phyloP scores from a whole-genome alignment of 2,888 invertebrate species.

The Acanthosepion lycidas region DNA sequence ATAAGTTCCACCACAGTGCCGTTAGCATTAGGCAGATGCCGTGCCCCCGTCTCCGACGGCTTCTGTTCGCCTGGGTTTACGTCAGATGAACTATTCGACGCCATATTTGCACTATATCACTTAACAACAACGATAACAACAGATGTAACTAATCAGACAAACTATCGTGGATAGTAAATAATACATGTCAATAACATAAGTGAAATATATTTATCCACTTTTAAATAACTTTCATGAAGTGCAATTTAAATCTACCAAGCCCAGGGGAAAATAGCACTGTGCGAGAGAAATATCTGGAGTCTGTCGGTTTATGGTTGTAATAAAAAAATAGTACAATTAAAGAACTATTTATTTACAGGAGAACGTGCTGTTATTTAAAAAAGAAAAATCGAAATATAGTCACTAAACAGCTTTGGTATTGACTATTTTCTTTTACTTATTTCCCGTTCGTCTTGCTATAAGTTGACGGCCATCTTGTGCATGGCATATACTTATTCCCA shows the following conservation, averaged over 20 bases:
- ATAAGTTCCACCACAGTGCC: constrained; percentile 24
- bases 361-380: neutral
- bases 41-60: neutral
- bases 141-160: neutral
- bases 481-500: constrained; percentile 42
- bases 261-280: neutral
- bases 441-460: neutral
- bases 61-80: neutral
- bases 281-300: neutral
- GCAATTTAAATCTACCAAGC: neutral
- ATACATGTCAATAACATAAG: neutral
- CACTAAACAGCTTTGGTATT: neutral
- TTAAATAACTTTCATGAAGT: neutral
- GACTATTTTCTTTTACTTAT: neutral
- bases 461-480: constrained; percentile 35
- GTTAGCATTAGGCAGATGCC: neutral
- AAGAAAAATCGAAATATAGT: neutral
- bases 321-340: constrained; percentile 3
- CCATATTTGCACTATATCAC: neutral
- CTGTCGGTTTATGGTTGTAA: neutral
- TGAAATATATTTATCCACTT: neutral
- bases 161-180: neutral
- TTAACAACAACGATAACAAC: neutral
- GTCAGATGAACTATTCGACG: constrained; percentile 36
- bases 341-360: constrained; percentile 20